These are phyloP conservation scores for Bemisia tabaci DNA, from an alignment of 1,140 invertebrate genomes.

Conservation along the genomic window DNA sequence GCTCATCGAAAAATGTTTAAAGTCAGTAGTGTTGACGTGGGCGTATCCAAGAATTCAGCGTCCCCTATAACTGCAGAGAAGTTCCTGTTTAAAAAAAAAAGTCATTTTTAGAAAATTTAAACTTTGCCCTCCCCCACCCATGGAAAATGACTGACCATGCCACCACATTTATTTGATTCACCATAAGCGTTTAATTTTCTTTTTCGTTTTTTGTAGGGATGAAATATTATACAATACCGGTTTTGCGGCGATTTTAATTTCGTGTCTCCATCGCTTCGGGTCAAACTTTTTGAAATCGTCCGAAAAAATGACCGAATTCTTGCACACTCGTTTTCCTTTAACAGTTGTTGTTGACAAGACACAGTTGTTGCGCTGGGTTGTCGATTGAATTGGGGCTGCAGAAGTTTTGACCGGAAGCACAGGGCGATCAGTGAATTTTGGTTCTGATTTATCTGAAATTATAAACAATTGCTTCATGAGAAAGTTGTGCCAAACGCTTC, in stretches of 20 bases:
- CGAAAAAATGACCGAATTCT: slow-evolving; percentile 14
- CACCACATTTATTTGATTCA: too few relatives aligned
- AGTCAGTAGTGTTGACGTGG: too few relatives aligned
- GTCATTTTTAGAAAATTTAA: neutral
- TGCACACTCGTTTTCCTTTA: slow-evolving; percentile 14
- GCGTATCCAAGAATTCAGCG: too few relatives aligned
- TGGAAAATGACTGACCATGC: too few relatives aligned
- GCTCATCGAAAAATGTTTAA: too few relatives aligned
- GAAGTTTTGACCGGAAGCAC: too few relatives aligned
- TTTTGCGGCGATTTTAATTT: slow-evolving; percentile 7
- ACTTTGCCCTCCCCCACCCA: too few relatives aligned
- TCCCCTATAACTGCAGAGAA: neutral
- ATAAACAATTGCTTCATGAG: neutral
- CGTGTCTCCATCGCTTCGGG: slow-evolving; percentile 5
- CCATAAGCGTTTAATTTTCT: too few relatives aligned
- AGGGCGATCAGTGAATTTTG: neutral
- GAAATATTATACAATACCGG: slow-evolving; percentile 4
- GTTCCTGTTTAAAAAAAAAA: neutral
- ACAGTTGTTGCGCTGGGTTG: slow-evolving; percentile 2
- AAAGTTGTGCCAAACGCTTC: too few relatives aligned
- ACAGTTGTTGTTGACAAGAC: slow-evolving; percentile 13
- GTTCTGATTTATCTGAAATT: neutral
- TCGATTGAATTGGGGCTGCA: neutral
- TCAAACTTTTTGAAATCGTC: slow-evolving; percentile 13
- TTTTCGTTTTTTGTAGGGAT: neutral